A percentile compares a stretch with the other conserved stretches of the same genome.
These are phyloP conservation scores for Mesoclemmys tuberculata DNA, from an alignment of 2,113 vertebrate genomes.

Conservation along the genomic window DNA sequence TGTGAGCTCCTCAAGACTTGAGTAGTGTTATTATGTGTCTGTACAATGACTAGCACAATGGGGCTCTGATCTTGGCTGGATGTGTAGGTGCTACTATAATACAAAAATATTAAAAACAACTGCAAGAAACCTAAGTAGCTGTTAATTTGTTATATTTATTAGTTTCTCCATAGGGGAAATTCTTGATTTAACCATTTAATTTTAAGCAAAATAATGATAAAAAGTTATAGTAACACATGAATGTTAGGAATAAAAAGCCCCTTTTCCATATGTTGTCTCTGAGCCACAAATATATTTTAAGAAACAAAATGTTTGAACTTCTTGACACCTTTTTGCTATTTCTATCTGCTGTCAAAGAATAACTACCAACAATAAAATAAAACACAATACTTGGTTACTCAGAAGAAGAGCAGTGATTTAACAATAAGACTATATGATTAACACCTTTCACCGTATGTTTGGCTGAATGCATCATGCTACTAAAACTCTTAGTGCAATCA, in stretches of 20 bases:
- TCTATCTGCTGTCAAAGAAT: background rate
- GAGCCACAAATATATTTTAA: constrained; percentile 29
- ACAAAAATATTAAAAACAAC: background rate
- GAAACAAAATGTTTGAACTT: constrained; percentile 43
- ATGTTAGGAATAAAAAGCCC: constrained; percentile 32
- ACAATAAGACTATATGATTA: constrained; percentile 28
- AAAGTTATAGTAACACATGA: constrained; percentile 3
- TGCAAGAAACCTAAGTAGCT: background rate
- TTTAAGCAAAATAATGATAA: background rate
- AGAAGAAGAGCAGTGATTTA: constrained; percentile 53
- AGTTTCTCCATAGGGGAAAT: background rate
- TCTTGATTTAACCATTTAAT: background rate
- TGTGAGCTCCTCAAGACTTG: background rate
- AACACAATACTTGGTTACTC: constrained; percentile 38
- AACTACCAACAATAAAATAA: constrained; percentile 38
- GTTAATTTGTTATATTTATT: background rate
- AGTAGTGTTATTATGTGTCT: background rate
- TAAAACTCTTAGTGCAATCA: constrained; percentile 49
- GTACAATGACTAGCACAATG: background rate
- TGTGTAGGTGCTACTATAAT: background rate
- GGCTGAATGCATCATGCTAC: constrained; percentile 56
- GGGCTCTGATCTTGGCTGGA: background rate
- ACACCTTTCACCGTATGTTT: constrained; percentile 48
- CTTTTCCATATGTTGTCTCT: background rate
- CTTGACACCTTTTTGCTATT: constrained; percentile 32